phyloP scores from a whole-genome alignment of 2,797 vertebrate species.

The Psittacula derbiana region DNA sequence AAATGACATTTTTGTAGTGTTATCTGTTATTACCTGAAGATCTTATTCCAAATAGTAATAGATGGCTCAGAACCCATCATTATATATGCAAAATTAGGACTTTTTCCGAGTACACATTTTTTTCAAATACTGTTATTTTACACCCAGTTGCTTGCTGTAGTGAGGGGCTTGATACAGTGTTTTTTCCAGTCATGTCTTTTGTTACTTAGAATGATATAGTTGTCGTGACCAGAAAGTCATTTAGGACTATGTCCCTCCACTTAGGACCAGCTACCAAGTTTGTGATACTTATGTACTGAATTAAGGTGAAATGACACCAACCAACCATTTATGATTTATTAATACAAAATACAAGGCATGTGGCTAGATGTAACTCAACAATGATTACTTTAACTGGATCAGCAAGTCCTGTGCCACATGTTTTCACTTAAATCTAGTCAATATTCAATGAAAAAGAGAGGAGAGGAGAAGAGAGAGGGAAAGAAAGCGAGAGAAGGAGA shows the following conservation, averaged over 20 bases:
- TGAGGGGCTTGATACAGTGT: background rate
- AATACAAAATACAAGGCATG: background rate
- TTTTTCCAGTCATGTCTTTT: background rate
- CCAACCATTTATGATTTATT: background rate
- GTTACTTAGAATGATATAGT: background rate
- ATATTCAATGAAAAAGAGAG: background rate
- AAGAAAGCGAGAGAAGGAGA: background rate
- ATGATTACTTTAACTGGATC: background rate
- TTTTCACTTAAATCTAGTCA: background rate
- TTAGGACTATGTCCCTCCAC: background rate
- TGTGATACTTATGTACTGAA: background rate
- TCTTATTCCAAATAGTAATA: background rate
- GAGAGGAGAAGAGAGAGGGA: background rate
- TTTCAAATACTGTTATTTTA: background rate
- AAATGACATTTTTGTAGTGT: background rate
- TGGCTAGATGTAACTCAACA: background rate
- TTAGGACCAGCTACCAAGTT: background rate
- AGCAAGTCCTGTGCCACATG: background rate
- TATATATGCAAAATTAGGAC: background rate
- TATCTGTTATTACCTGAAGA: background rate
- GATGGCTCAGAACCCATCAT: background rate
- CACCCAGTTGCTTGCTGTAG: background rate
- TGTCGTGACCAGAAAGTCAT: fast-evolving
- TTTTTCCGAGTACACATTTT: background rate
- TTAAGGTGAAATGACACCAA: background rate